Base-by-base conservation (phyloP, 2,888 invertebrate genomes). In the Tiliacea aurago region DNA sequence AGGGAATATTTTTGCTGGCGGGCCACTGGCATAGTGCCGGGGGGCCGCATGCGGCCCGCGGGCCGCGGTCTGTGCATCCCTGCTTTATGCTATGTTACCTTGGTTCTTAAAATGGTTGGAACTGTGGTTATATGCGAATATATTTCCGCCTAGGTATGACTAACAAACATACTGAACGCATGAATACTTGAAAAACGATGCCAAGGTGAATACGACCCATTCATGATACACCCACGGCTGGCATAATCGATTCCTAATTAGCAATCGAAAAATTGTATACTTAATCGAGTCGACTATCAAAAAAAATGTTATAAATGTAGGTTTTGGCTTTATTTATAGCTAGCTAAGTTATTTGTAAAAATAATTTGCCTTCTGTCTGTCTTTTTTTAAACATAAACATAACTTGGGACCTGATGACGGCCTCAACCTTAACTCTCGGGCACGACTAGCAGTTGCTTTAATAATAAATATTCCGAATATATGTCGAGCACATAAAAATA, bases 171-270 rank as follows among this genome's bases (percentile, higher is more conserved):
- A 56, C n/a, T 51, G 56, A 62, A 53, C 62, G 70, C 70, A 68
- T 83, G 78, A 81, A 73, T 78, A 65, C 62, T 68, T 74, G 20
- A 41, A 64, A 53, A 85, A 81, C 70, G 76, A 85, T 85, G 84
- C 70, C 84, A 85, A 85, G 84, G 84, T 78, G 7, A 63, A 13
- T 66, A 37, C 18, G 51, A 63, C 72, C 70, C 86, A 86, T 85
- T 86, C 86, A 83, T 78, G 65, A 83, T 45, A 55, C 79, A 72
- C 83, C 75, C 58, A 84, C 70, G 53, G 37, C 10, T 45, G 13
- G 20, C 20, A 61, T 71, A 67, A 71, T 80, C 66, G 71, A 67
- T 71, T 69, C 49, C 76, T 84, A 75, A 84, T 81, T 66, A 71
- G 75, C 20, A 20, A 63, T 43, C 55, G 33, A 63, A 65, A 56